Conservation (phyloP, 1,140 invertebrate species). For the Paraescarpia echinospica region DNA sequence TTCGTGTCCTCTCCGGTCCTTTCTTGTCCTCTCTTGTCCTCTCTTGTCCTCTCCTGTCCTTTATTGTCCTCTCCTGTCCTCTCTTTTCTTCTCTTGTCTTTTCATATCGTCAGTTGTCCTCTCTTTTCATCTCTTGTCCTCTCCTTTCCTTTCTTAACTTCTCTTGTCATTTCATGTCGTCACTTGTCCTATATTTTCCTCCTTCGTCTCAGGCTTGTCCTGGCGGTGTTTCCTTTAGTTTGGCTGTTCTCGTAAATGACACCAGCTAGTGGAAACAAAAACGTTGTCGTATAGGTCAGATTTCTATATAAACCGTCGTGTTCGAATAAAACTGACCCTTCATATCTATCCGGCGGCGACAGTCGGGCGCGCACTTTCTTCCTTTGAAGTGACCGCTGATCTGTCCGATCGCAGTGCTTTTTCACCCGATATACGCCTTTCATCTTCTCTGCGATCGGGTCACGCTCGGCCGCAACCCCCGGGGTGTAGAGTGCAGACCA, state of each 20-base stretch:
- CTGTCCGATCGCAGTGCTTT: not conserved
- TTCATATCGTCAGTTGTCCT: not conserved
- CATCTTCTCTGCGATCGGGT: not conserved
- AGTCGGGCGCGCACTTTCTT: not conserved
- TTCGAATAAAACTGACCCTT: not conserved
- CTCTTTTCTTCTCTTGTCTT: not conserved
- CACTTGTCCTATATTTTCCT: too few species aligned
- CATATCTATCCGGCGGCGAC: not conserved
- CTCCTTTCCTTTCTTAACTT: not conserved
- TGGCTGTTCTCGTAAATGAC: not conserved
- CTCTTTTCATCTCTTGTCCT: not conserved
- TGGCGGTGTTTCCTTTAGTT: not conserved
- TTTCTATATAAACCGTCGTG: not conserved
- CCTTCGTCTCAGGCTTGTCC: not conserved
- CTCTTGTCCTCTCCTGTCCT: not conserved
- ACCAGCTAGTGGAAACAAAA: not conserved
- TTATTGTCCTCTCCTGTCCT: not conserved
- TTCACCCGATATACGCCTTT: not conserved
- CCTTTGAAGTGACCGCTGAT: not conserved
- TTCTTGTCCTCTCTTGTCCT: not conserved
- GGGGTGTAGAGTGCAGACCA: not conserved
- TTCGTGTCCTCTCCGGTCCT: not conserved
- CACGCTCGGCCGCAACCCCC: not conserved
- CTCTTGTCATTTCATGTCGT: too few species aligned
- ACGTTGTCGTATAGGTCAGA: not conserved